phyloP scores from a whole-genome alignment of 2,797 vertebrate genomes.

The Melanogrammus aeglefinus region DNA sequence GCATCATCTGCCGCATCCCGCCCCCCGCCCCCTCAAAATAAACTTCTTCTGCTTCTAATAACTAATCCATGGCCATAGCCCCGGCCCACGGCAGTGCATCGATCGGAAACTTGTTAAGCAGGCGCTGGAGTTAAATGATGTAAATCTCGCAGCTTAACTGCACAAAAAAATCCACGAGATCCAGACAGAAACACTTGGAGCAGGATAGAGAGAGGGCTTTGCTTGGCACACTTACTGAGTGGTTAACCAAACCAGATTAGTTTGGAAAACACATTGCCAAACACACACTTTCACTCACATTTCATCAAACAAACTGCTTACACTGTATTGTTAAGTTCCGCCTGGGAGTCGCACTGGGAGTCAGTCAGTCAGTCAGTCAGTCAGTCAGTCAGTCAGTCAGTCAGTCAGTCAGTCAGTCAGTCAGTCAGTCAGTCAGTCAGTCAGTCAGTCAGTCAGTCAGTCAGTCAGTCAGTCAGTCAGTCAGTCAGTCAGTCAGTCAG shows the following conservation, averaged over 20 bases:
- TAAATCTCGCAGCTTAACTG: slow-evolving; percentile 51
- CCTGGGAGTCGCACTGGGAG: neutral
- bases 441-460: neutral
- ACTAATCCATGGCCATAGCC: slow-evolving; percentile 38
- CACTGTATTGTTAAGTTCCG: slow-evolving; percentile 27
- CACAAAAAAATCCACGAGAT: slow-evolving; percentile 41
- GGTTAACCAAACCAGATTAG: slow-evolving; percentile 45
- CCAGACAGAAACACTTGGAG: slow-evolving; percentile 34
- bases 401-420: neutral
- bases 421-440: neutral
- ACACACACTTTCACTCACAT: slow-evolving; percentile 25
- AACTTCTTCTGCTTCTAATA: slow-evolving; percentile 45
- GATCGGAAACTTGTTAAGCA: slow-evolving; percentile 56
- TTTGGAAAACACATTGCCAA: slow-evolving; percentile 28
- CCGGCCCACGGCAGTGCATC: slow-evolving; percentile 35
- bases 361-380: neutral
- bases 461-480: neutral
- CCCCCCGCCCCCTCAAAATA: slow-evolving; percentile 21
- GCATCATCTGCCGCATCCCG: slow-evolving; percentile 38
- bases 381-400: neutral
- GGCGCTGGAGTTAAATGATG: slow-evolving; percentile 61
- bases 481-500: neutral
- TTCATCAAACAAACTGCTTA: slow-evolving; percentile 39
- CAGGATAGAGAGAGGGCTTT: slow-evolving; percentile 33
- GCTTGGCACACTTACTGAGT: slow-evolving; percentile 34